Evolutionary conservation across 2,113 vertebrate species (phyloP).

Genomic region (Solenodon paradoxus): DNA sequence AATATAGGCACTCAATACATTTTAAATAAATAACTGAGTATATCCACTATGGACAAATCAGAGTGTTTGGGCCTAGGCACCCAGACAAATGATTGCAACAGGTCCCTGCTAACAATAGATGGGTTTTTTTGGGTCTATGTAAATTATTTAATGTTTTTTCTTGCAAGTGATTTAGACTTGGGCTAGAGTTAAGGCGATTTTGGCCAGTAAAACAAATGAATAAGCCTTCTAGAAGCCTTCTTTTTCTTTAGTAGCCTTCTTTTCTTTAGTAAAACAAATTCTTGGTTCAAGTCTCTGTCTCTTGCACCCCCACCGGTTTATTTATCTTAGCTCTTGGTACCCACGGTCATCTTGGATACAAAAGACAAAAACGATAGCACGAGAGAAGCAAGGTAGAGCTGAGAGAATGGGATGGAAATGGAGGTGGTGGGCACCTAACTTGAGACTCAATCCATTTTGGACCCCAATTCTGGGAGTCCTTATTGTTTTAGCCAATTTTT

Average conservation of each 20-base stretch:
- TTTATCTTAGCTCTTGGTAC: not conserved
- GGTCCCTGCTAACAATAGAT: not conserved
- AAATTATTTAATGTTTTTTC: not conserved
- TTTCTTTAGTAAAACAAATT: no score
- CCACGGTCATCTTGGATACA: not conserved
- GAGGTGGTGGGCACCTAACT: not conserved
- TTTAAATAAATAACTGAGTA: slow-evolving; percentile 19
- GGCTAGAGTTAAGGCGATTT: not conserved
- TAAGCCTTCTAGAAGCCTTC: not conserved
- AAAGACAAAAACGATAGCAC: not conserved
- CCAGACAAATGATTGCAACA: not conserved
- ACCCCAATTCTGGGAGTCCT: not conserved
- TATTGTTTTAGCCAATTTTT: not conserved
- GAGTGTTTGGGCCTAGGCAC: not conserved
- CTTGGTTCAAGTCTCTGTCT: no score
- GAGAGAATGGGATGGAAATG: not conserved
- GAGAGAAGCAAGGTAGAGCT: not conserved
- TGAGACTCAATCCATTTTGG: not conserved
- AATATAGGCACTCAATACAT: not conserved
- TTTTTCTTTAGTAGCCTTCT: no score
- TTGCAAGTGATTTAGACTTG: not conserved
- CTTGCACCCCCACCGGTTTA: no score
- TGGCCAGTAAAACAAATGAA: not conserved
- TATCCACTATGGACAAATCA: not conserved
- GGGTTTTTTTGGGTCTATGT: not conserved